Percentiles rank a stretch among this genome's conserved stretches.
Conservation (phyloP, 2,113 vertebrate species). For the Typhlomys cinereus region DNA sequence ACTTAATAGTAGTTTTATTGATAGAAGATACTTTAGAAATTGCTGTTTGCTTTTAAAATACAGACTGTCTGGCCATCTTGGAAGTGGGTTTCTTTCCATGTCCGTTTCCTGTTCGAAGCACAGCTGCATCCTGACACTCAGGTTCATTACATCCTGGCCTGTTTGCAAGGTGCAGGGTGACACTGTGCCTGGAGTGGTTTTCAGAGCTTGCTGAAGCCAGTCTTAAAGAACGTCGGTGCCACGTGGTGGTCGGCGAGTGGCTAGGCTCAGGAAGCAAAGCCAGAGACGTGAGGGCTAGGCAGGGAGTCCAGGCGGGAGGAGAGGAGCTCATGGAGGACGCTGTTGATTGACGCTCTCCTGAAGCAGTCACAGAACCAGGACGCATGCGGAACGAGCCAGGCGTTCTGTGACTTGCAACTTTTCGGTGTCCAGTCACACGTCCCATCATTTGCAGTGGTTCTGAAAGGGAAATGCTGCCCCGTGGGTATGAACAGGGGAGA, state of each 20-base stretch:
- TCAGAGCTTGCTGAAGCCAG: neutral
- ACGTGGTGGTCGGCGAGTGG: neutral
- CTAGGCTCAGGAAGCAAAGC: neutral
- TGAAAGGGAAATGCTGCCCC: neutral
- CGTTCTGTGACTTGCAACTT: too few species aligned
- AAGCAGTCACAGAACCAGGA: neutral
- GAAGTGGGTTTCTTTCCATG: neutral
- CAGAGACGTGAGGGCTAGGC: neutral
- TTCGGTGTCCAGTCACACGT: neutral
- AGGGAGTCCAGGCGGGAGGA: neutral
- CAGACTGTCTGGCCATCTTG: neutral
- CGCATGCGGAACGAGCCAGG: neutral
- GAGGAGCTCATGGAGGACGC: neutral
- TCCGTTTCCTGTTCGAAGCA: neutral
- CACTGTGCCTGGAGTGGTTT: neutral
- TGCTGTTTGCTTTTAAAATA: conserved; percentile 23
- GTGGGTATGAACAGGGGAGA: neutral
- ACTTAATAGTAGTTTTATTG: conserved; percentile 34
- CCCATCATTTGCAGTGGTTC: neutral
- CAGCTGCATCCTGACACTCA: neutral
- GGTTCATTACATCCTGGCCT: neutral
- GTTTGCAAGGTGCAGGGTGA: neutral
- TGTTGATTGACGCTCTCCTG: neutral
- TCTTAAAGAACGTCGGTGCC: neutral
- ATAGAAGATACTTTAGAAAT: conserved; percentile 15